phyloP scores from a whole-genome alignment of 1,140 invertebrate species.

The Lasioglossum albipes region DNA sequence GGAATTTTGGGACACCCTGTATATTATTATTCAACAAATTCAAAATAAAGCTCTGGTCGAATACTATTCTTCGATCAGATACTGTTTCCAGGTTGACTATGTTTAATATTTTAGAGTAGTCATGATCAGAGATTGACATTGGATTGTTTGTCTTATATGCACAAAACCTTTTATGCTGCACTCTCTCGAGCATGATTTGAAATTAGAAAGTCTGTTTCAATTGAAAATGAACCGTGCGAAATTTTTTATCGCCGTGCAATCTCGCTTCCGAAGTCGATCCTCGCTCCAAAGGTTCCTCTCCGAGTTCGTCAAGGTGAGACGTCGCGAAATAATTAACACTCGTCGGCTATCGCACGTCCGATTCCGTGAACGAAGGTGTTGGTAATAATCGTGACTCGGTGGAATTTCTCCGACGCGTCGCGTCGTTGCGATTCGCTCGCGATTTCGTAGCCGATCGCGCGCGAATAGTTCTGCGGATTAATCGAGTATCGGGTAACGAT shows the following conservation, averaged over 20 bases:
- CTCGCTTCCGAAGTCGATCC: not conserved
- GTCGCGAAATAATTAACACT: not conserved
- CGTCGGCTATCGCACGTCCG: not conserved
- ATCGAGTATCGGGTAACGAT: not conserved
- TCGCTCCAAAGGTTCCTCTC: no score
- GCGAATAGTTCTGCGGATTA: not conserved
- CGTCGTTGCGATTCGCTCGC: no score
- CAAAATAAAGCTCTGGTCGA: no score
- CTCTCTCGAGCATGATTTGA: no score
- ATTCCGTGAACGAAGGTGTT: not conserved
- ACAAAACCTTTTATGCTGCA: no score
- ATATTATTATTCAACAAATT: no score
- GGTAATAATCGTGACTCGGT: slow-evolving; percentile 7
- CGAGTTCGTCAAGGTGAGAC: not conserved
- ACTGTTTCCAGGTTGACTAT: no score
- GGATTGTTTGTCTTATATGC: no score
- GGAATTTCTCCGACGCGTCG: not conserved
- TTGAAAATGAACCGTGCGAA: not conserved
- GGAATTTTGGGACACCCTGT: no score
- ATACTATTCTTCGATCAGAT: no score
- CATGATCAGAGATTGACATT: no score
- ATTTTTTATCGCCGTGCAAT: not conserved
- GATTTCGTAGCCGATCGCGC: not conserved
- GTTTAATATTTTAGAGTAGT: no score
- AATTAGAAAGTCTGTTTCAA: not conserved